Conservation (phyloP, 2,113 vertebrate genomes). For the Gambusia affinis region DNA sequence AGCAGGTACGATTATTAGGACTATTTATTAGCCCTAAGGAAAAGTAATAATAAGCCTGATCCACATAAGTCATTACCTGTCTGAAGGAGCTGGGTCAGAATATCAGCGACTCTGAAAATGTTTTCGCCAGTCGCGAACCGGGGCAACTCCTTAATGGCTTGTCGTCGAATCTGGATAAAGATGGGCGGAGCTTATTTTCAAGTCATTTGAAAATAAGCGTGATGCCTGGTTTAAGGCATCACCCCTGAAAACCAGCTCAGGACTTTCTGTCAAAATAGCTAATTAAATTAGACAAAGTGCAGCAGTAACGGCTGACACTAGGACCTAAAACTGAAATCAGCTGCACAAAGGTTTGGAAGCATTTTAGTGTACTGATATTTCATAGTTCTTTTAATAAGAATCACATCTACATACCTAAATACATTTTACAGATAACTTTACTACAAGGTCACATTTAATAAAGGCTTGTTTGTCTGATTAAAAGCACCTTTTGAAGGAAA, state of each 20-base stretch:
- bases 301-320: no score
- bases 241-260: not conserved
- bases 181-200: not conserved
- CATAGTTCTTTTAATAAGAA: not conserved
- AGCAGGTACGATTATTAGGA: not conserved
- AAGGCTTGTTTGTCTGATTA: no score
- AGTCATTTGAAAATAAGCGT: no score
- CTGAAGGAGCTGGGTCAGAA: conserved; percentile 95
- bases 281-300: not conserved
- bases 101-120: conserved; percentile 94
- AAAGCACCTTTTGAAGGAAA: no score
- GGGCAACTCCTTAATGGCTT: conserved; percentile 97
- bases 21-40: not conserved
- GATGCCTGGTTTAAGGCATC: not conserved
- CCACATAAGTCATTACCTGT: conserved; percentile 82
- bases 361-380: not conserved
- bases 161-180: conserved; percentile 88
- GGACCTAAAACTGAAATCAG: no score
- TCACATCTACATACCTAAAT: no score
- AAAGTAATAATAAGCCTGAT: no score
- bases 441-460: no score
- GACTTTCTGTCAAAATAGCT: not conserved
- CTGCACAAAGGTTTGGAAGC: not conserved
- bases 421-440: no score
- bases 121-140: conserved; percentile 97